Evolutionary conservation across 2,113 vertebrate species (phyloP).

Genomic region (Cebidichthys violaceus): DNA sequence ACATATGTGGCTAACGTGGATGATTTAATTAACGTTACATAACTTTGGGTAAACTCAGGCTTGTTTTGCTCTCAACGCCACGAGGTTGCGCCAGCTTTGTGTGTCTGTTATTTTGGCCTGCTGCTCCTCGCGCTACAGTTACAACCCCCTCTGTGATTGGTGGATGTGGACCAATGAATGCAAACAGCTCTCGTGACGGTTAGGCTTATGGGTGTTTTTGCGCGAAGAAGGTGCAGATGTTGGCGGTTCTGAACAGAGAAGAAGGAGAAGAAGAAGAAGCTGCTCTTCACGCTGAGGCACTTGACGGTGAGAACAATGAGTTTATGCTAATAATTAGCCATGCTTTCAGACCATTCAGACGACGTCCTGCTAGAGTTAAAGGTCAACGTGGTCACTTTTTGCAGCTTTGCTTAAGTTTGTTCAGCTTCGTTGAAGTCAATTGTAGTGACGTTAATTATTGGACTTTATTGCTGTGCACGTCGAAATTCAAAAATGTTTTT

Average conservation of each 20-base stretch:
- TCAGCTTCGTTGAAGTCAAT: not conserved
- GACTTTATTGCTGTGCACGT: conserved; percentile 17
- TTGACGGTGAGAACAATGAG: conserved; percentile 72
- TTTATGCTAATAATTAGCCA: conserved; percentile 32
- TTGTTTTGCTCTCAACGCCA: conserved; percentile 1
- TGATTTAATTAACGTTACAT: not conserved
- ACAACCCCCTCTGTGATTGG: conserved; percentile 47
- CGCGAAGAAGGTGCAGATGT: conserved; percentile 69
- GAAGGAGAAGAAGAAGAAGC: conserved; percentile 1
- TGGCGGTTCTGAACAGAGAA: conserved; percentile 43
- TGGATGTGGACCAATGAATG: conserved; percentile 68
- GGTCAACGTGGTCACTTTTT: not conserved
- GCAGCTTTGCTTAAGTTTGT: not conserved
- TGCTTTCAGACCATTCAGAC: conserved; percentile 8
- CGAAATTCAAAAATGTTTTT: not conserved
- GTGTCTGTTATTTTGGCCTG: not conserved
- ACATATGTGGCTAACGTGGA: not conserved
- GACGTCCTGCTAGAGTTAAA: not conserved
- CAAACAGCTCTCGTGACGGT: conserved; percentile 50
- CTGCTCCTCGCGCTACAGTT: conserved; percentile 17
- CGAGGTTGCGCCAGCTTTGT: not conserved
- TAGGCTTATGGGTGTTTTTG: conserved; percentile 61
- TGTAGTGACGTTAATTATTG: not conserved
- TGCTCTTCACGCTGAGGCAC: conserved; percentile 20
- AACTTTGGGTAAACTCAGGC: not conserved